Conservation (phyloP, 2,113 vertebrate species). For the Eonycteris spelaea region DNA sequence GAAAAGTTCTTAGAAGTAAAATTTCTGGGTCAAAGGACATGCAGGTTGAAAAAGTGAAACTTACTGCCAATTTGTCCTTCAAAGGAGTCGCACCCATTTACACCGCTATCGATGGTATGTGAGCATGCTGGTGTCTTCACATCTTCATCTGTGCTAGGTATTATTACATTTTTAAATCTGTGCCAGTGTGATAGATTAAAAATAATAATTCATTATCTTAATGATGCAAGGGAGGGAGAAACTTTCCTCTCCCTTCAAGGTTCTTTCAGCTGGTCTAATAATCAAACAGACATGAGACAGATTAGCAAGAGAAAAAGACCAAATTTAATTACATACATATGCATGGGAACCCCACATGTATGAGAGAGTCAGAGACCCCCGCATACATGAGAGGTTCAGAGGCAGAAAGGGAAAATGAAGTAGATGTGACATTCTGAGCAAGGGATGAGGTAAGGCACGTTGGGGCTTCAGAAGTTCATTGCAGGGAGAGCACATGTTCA, state of each 20-base stretch:
- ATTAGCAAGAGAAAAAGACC: neutral
- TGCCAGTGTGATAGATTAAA: neutral
- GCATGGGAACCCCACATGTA: neutral
- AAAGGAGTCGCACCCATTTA: neutral
- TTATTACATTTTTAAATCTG: neutral
- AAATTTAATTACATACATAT: neutral
- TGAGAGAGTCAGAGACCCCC: neutral
- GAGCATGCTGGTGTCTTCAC: neutral
- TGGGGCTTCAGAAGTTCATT: neutral
- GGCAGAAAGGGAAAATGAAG: neutral
- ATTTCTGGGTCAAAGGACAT: neutral
- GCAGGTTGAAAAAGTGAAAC: neutral
- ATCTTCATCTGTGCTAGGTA: neutral
- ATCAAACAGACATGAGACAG: neutral
- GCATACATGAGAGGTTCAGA: neutral
- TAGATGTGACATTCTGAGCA: neutral
- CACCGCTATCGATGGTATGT: neutral
- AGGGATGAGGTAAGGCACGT: neutral
- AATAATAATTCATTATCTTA: neutral
- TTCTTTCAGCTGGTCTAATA: neutral
- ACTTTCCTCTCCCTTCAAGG: neutral
- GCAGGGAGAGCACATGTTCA: neutral
- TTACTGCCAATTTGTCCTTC: neutral
- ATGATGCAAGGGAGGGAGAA: neutral
- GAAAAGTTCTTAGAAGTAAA: constrained; percentile 31